Evolutionary conservation across 2,113 vertebrate species (phyloP), one percentile per base, ranked within the genome.

Genomic region (Pelecanoides urinatrix): DNA sequence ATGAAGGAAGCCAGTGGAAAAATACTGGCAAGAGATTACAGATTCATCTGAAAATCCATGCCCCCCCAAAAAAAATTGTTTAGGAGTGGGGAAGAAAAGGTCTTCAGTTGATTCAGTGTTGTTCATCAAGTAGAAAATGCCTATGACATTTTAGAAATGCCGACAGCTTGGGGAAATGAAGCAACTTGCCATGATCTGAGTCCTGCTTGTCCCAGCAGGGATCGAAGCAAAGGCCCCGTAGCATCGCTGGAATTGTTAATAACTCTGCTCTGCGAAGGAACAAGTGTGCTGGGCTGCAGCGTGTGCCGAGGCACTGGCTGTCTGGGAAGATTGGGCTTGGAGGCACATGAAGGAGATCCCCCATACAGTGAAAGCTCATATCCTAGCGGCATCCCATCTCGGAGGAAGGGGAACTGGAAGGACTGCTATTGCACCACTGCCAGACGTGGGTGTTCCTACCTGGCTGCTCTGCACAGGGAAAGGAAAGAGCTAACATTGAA

Each of bases 81-180:
- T 55, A 65, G 27, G 36, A 89, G 29, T 21, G 21, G n/a, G 17
- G 36, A 80, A 71, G 79, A 73, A 95, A 88, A 94, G 38, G 32
- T 88, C 79, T 81, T 81, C 40, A 25, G 30, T 56, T 81, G 47
- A 81, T 91, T 95, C 58, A 67, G 34, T 36, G 70, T 10, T 61
- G n/a, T 36, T 20, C 53, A 92, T 83, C 59, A 70, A 73, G 66
- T 76, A 1, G 3, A 68, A 95, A 94, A 95, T 44, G 62, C 32
- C 58, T 85, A 17, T 92, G 92, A 92, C 89, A 95, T 97, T 96
- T 97, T 94, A 62, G 76, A 97, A 96, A 96, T 95, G 87, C 49
- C 1, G 7, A 56, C 62, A 82, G 73, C 89, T 85, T 68, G 44
- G 84, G 93, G 94, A 94, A 87, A 92, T 58, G 22, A 73, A 91